Evolutionary conservation across 1,140 invertebrate species (phyloP), one percentile per base, ranked within the genome.

Genomic region (Drosophila pseudoobscura): DNA sequence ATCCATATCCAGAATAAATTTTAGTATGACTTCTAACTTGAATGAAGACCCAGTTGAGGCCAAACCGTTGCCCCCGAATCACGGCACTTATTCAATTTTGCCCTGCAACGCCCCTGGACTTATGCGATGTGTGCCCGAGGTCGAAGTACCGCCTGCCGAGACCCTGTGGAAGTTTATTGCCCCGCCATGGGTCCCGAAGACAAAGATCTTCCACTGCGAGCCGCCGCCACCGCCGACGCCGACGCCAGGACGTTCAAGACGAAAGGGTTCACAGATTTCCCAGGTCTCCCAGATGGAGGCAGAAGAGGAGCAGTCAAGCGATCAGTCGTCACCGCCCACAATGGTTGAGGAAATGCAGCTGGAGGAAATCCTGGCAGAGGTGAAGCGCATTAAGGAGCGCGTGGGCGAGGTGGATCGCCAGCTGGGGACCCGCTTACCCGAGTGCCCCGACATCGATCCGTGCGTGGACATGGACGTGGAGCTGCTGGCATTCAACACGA

Each of bases 291-390:
- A 1, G 8, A 8, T 11, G 8, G 41, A 26, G 5, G 11, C 7
- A 3, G 31, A 26, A 7, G 45, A 22, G 17, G 44, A 49, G 17
- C 26, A 69, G 6, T 3, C 29, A 1, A 15, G 31, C 7, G 29
- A 11, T n/a, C 4, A 63, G 50, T 20, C 9, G 2, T 41, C 45
- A 24, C 44, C 55, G 3, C 0, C 39, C 3, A 57, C 44, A 1
- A 3, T 26, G 8, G 58, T 62, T 7, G 31, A 44, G 6, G 44
- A 53, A 11, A 15, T 57, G 11, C 49, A 31, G 8, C 13, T 73
- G n/a, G 52, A 65, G 2, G 45, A 74, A 1, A 69, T 82, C 3
- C 7, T 2, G 5, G 39, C 9, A 0, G 78, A 80, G 24, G 17
- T 82, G 11, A 3, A 44, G 13, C 20, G 44, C 11, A 41, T 57